Evolutionary conservation across 2,113 vertebrate species (phyloP).

Genomic region (Strigops habroptila): DNA sequence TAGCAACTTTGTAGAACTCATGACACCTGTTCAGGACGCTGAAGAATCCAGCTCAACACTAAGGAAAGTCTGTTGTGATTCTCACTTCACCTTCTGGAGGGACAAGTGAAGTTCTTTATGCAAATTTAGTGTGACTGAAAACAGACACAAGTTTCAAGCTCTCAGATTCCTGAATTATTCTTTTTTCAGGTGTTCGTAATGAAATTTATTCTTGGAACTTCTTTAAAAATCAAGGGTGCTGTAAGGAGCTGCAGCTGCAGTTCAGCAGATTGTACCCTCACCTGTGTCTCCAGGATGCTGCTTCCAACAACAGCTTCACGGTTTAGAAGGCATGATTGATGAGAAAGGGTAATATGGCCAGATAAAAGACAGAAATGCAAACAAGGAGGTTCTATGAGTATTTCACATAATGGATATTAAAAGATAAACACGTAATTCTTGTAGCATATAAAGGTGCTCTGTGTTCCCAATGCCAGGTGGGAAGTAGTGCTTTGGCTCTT

Average conservation of each 20-base stretch:
- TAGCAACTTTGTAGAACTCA: background rate
- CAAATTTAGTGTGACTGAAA: background rate
- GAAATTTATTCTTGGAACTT: background rate
- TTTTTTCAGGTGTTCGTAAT: background rate
- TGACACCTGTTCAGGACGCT: background rate
- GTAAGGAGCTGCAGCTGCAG: background rate
- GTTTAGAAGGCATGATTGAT: background rate
- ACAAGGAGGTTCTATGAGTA: background rate
- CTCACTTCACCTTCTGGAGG: background rate
- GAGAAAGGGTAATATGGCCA: background rate
- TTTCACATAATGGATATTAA: background rate
- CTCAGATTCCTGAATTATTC: background rate
- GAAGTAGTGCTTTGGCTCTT: background rate
- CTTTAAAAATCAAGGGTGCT: background rate
- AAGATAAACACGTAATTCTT: background rate
- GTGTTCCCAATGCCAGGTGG: background rate
- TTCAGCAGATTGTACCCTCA: background rate
- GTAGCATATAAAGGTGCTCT: background rate
- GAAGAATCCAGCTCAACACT: background rate
- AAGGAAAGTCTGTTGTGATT: background rate
- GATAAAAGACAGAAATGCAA: background rate
- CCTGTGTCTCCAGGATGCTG: background rate
- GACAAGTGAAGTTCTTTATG: background rate
- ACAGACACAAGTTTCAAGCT: background rate
- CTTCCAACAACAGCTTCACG: background rate